A percentile compares a stretch with the other conserved stretches of the same genome.
phyloP scores from a whole-genome alignment of 92 coral and sea anemone species.

The Plumapathes pennacea region DNA sequence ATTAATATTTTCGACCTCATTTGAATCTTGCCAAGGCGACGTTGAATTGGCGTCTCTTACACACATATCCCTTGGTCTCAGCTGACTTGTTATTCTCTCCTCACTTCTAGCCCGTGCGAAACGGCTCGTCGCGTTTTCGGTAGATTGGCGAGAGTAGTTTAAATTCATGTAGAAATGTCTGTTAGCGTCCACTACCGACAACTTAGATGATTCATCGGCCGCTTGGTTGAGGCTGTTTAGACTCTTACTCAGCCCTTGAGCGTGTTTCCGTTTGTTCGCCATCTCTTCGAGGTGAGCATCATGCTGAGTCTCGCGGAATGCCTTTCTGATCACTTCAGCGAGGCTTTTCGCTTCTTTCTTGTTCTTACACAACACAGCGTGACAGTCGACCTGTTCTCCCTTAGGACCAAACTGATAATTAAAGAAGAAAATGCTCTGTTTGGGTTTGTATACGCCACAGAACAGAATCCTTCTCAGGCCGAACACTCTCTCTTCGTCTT shows the following conservation, averaged over 20 bases:
- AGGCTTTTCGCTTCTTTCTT: constrained; percentile 89
- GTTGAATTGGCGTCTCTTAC: too few species aligned
- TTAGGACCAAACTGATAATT: constrained; percentile 90
- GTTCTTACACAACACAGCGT: constrained; percentile 71
- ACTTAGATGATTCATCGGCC: too few species aligned
- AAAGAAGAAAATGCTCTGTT: constrained; percentile 88
- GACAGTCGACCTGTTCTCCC: constrained; percentile 85
- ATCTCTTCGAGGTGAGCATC: constrained; percentile 77
- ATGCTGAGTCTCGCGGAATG: constrained; percentile 62
- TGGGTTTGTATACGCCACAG: constrained; percentile 80
- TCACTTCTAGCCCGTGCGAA: too few species aligned
- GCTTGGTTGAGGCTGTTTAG: too few species aligned
- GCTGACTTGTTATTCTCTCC: too few species aligned
- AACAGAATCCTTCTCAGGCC: constrained; percentile 73
- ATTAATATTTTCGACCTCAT: too few species aligned
- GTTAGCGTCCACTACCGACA: too few species aligned
- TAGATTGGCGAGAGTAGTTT: too few species aligned
- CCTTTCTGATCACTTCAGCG: constrained; percentile 83
- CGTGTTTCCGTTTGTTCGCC: constrained; percentile 62
- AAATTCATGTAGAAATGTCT: too few species aligned
- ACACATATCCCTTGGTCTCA: too few species aligned
- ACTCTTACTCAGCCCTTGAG: constrained; percentile 74
- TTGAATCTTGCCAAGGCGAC: too few species aligned
- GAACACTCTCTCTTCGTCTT: constrained; percentile 74
- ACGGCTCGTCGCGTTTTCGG: too few species aligned